Base-by-base conservation (phyloP, 2,888 invertebrate species). In the Kuschelorhynchus macadamiae region DNA sequence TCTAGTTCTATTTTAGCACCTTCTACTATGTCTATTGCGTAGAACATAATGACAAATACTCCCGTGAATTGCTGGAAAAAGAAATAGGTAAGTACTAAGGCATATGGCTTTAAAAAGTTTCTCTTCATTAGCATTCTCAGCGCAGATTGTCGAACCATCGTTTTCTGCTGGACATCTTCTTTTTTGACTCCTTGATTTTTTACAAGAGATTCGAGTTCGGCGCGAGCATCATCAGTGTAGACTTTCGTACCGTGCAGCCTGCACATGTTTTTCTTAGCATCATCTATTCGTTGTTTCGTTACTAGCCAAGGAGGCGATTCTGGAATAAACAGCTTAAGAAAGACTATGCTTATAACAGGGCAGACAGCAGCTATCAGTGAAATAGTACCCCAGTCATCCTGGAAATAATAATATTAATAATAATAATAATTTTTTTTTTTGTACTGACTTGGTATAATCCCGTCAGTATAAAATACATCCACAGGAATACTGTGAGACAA, bases 41-140 rank as follows among this genome's bases (percentile, higher is more conserved):
- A 88, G 70, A 87, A 87, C 7, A 88, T 84, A 1, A 88, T 81
- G 0, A 86, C 85, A 70, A 87, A 88, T 1, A 85, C 82, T 0
- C 88, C 88, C 2, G 87, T 84, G 69, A 87, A 85, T 76, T 88
- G 88, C 76, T 88, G 88, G 74, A 88, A 88, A 70, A 88, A 85
- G 76, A 88, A 88, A 74, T 82, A 87, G 0, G 76, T 67, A 1
- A 85, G 71, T 74, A 88, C 84, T 9, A 88, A 81, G 5, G 78
- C 42, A 55, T 87, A 85, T 0, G 88, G 88, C 56, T 85, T 81
- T 42, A 84, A 76, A 1, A 85, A 84, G 50, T 82, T 82, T 0
- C 85, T 82, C 57, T 81, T 78, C 5, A 78, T 52, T 5, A 86
- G 72, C 64, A 76, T 76, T 39, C 75, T 74, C 0, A 81, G 14